These are phyloP conservation scores for Anastatus disparis DNA, from an alignment of 1,140 invertebrate species.

Conservation along the genomic window DNA sequence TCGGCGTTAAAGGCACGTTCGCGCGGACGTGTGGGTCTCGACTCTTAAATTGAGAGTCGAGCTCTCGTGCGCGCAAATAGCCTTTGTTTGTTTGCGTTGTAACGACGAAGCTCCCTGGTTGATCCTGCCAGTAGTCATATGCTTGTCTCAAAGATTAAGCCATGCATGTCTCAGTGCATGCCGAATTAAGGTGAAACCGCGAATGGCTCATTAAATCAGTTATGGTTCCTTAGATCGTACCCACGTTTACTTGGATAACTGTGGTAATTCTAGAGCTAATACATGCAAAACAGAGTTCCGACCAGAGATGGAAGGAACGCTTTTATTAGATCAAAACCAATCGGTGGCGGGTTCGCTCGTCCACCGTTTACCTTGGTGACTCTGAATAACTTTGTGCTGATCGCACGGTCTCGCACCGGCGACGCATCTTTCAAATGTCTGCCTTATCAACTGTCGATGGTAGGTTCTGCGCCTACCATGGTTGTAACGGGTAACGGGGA, in stretches of 20 bases:
- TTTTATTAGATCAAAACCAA: constrained; percentile 81
- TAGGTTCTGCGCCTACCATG: constrained; percentile 74
- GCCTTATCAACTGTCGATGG: constrained; percentile 82
- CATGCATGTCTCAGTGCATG: constrained; percentile 82
- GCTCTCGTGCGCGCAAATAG: no score
- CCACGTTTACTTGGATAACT: constrained; percentile 77
- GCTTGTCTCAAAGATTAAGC: constrained; percentile 83
- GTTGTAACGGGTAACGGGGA: constrained; percentile 82
- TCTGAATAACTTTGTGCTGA: constrained; percentile 60
- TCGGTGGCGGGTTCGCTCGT: no score
- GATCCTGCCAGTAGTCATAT: constrained; percentile 81
- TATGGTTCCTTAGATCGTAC: constrained; percentile 65
- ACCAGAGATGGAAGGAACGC: constrained; percentile 75
- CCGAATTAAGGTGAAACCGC: constrained; percentile 78
- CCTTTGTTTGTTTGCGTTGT: no score
- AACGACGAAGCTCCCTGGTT: constrained; percentile 66
- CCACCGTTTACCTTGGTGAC: constrained; percentile 33
- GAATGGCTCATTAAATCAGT: constrained; percentile 85
- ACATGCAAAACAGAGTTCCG: constrained; percentile 76
- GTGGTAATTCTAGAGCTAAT: constrained; percentile 83
- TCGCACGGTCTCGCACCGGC: constrained; percentile 78
- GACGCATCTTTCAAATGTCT: constrained; percentile 88
- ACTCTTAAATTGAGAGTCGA: no score
- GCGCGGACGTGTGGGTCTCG: no score
- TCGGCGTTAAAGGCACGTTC: no score